Conservation (phyloP, 2,797 vertebrate species). For the Spinus olivaceus region DNA sequence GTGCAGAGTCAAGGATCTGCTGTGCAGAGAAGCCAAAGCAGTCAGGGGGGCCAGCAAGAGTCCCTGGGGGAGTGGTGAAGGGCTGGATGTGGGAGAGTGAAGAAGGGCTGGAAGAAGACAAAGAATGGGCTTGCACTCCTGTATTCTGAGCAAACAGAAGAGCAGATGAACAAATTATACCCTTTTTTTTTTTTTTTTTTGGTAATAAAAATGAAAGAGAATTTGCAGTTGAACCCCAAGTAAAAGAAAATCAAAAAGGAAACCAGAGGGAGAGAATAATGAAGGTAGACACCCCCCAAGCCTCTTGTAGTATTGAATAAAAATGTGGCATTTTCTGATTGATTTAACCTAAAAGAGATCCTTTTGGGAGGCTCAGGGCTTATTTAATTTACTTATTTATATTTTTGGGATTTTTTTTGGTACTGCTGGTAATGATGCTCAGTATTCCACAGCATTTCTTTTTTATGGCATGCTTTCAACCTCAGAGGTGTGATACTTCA, state of each 20-base stretch:
- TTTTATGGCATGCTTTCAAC: neutral
- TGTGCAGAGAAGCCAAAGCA: neutral
- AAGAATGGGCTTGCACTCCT: neutral
- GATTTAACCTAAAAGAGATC: neutral
- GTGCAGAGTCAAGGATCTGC: neutral
- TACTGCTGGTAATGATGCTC: neutral
- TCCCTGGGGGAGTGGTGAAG: neutral
- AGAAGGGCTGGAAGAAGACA: neutral
- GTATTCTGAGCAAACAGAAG: neutral
- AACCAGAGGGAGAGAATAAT: neutral
- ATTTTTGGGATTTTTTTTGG: neutral
- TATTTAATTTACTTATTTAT: neutral
- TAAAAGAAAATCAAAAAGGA: neutral
- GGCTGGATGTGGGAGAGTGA: neutral
- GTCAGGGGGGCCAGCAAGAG: neutral
- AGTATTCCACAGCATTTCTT: neutral
- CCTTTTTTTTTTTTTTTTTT: too few relatives aligned
- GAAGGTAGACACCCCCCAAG: neutral
- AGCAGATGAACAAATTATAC: neutral
- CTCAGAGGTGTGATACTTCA: slow-evolving; percentile 12
- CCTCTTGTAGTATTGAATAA: neutral
- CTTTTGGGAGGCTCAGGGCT: neutral
- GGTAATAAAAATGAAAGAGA: neutral
- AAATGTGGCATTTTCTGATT: neutral
- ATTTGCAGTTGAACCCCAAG: neutral